phyloP scores from a whole-genome alignment of 2,888 invertebrate genomes.

The Hipparchia sbordonii region DNA sequence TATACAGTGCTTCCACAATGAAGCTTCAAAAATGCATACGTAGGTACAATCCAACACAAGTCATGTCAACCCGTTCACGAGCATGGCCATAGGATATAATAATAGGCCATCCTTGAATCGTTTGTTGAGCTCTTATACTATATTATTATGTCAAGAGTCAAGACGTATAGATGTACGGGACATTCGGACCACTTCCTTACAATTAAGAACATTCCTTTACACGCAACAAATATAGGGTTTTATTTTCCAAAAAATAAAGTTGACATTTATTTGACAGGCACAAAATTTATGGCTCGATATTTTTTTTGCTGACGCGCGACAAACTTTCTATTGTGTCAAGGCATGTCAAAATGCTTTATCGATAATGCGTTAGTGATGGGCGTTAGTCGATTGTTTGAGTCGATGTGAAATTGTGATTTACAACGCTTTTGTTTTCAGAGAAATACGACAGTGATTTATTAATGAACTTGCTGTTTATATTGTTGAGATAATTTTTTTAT shows the following conservation, averaged over 20 bases:
- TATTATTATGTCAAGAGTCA: slow-evolving; percentile 17
- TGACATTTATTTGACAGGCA: slow-evolving; percentile 7
- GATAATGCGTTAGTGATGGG: slow-evolving; percentile 62
- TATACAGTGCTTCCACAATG: too few species aligned
- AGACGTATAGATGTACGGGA: slow-evolving; percentile 5
- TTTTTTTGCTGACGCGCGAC: slow-evolving; percentile 62
- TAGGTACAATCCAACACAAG: too few species aligned
- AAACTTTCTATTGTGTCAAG: slow-evolving; percentile 79
- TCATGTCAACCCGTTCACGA: too few species aligned
- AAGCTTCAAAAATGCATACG: too few species aligned
- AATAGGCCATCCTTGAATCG: not conserved
- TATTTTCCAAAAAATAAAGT: slow-evolving; percentile 4
- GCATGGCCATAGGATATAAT: too few species aligned
- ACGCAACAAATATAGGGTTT: not conserved
- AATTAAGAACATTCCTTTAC: slow-evolving; percentile 21
- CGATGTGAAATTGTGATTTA: slow-evolving; percentile 41
- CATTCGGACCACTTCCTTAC: slow-evolving; percentile 9
- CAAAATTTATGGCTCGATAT: not conserved
- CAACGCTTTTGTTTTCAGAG: slow-evolving; percentile 41
- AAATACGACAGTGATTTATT: slow-evolving; percentile 32
- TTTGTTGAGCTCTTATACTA: not conserved
- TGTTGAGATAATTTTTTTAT: too few species aligned
- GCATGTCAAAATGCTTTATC: slow-evolving; percentile 74
- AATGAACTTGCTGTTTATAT: not conserved
- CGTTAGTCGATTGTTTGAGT: slow-evolving; percentile 44